Base-by-base conservation (phyloP, 2,888 invertebrate genomes). In the Tenodera sinensis region DNA sequence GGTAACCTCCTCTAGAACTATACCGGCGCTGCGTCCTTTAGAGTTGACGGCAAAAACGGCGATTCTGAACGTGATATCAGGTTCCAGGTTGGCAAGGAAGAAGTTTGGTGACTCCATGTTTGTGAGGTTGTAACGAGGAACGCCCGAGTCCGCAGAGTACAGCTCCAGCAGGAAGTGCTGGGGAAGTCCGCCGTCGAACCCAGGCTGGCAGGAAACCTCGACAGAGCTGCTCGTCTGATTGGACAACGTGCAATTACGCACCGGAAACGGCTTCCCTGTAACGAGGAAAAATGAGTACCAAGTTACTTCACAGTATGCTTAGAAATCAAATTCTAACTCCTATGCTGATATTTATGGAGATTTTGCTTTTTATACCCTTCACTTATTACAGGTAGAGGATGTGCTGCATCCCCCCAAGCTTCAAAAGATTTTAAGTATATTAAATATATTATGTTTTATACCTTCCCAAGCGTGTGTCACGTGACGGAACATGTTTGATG, bases 111-210 rank as follows among this genome's bases (percentile, higher is more conserved):
- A 96, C 90, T 95, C 95, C 89, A 94, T 93, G 27, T 95, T 94
- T 8, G 95, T 94, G 91, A 96, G 93, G 93, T 96, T 97, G 92
- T 95, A 95, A 90, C 95, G 92, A 14, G 93, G 93, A 12, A 92
- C 84, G 92, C 91, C 89, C 27, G 90, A 89, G 28, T 89, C 90
- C 20, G 90, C 87, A n/a, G 90, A 88, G 93, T 96, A 97, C 91
- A 97, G 95, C 94, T 98, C 97, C 91, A 98, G 95, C 88, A 97
- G 94, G 94, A 98, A 98, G 93, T 95, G 95, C 94, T 98, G 98
- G 90, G 97, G 97, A 92, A 98, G 95, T 91, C 98, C 98, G 90
- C 98, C 98, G 94, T 98, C 98, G 94, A 97, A 98, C 91, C 97
- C 97, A 34, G 97, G 94, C 92, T 96, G 95, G 93, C 98, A 98